Evolutionary conservation across 2,113 vertebrate species (phyloP).

Genomic region (Eupsittula cactorum): DNA sequence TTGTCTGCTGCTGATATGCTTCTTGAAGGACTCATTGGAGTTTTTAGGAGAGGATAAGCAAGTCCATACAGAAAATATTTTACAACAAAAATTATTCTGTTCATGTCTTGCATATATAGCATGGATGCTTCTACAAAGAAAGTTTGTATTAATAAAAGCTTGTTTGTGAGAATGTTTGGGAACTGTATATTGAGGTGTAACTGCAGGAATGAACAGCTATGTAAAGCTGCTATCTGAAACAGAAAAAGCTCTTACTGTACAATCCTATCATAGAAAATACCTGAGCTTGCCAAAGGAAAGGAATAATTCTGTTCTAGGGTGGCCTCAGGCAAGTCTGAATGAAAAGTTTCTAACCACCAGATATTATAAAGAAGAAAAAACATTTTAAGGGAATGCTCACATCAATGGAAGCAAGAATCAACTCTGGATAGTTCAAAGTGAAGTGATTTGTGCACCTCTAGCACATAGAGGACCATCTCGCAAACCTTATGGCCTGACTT

Average conservation of each 20-base stretch:
- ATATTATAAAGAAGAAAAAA: background rate
- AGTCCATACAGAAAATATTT: background rate
- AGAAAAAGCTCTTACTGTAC: background rate
- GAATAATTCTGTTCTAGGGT: background rate
- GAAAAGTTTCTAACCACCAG: background rate
- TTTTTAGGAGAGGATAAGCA: background rate
- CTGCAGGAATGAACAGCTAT: background rate
- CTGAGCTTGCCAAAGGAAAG: background rate
- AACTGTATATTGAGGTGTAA: background rate
- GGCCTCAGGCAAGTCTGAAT: background rate
- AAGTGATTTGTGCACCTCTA: background rate
- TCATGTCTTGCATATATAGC: background rate
- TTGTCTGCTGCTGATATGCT: background rate
- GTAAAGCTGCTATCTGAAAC: background rate
- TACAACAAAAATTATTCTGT: background rate
- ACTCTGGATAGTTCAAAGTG: background rate
- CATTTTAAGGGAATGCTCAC: background rate
- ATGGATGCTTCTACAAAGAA: background rate
- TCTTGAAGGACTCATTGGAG: background rate
- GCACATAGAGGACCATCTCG: background rate
- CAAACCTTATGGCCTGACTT: background rate
- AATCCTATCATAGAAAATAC: background rate
- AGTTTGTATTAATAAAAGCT: background rate
- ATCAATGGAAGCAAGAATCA: background rate
- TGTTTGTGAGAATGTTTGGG: background rate